Evolutionary conservation across 2,113 vertebrate species (phyloP).

Genomic region (Sorex araneus): DNA sequence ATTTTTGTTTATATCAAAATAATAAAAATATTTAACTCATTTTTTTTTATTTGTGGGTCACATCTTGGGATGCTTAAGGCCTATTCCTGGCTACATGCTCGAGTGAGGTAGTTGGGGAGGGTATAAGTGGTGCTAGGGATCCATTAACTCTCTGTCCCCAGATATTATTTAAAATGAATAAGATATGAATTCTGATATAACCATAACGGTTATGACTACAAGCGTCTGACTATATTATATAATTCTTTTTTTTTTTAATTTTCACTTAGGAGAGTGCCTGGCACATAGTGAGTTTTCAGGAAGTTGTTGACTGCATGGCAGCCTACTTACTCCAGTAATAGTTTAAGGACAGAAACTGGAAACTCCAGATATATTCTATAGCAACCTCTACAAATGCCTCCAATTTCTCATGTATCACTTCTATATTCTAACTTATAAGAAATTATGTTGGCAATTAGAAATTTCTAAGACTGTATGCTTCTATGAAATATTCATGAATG

Average conservation of each 20-base stretch:
- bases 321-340: constrained; percentile 40
- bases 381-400: constrained; percentile 44
- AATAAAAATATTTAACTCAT: not conserved
- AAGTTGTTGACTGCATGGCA: constrained; percentile 1
- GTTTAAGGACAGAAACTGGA: constrained; percentile 34
- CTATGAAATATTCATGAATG: constrained; percentile 70
- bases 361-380: constrained; percentile 11
- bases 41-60: too few species aligned
- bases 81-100: too few species aligned
- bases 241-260: not conserved
- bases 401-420: constrained; percentile 46
- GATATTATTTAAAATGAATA: constrained; percentile 16
- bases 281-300: not conserved
- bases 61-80: too few species aligned
- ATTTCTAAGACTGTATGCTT: constrained; percentile 53
- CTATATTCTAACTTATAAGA: constrained; percentile 22
- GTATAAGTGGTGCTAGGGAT: too few species aligned
- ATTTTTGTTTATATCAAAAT: not conserved
- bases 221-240: not conserved
- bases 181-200: not conserved
- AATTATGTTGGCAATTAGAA: constrained; percentile 72
- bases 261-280: not conserved
- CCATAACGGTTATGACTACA: not conserved
- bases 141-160: not conserved
- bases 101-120: too few species aligned